These are phyloP conservation scores for Paralvinella palmiformis DNA, from an alignment of 1,140 invertebrate genomes.

Conservation along the genomic window DNA sequence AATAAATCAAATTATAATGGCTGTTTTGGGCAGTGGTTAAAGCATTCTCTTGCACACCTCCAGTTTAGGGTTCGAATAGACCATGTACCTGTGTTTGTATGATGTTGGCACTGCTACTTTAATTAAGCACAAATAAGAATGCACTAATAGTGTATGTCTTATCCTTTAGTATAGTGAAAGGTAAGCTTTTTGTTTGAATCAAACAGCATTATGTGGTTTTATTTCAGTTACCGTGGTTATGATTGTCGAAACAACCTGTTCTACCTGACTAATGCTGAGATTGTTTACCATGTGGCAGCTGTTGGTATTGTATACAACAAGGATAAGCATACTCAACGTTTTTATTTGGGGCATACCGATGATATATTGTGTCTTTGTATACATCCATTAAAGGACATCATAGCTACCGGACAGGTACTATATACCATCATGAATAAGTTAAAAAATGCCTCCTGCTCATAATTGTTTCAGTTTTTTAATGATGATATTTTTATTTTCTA, in stretches of 20 bases:
- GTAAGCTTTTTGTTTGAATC: background rate
- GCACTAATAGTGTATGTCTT: too few relatives aligned
- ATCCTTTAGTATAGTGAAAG: too few relatives aligned
- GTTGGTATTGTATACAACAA: conserved; percentile 44
- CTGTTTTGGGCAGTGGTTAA: too few relatives aligned
- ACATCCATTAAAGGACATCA: conserved; percentile 46
- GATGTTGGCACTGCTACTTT: too few relatives aligned
- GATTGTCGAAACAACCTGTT: conserved; percentile 51
- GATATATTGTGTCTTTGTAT: conserved; percentile 49
- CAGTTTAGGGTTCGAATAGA: too few relatives aligned
- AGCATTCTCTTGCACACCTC: too few relatives aligned
- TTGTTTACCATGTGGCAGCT: conserved; percentile 51
- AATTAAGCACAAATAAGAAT: too few relatives aligned
- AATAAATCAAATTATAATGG: too few relatives aligned
- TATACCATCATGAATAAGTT: too few relatives aligned
- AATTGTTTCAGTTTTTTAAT: too few relatives aligned
- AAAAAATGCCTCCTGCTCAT: too few relatives aligned
- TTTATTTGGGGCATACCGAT: conserved; percentile 49
- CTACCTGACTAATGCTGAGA: conserved; percentile 44
- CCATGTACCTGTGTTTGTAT: too few relatives aligned
- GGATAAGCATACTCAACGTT: conserved; percentile 42
- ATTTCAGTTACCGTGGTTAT: conserved; percentile 49
- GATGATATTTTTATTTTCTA: background rate
- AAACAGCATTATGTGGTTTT: background rate
- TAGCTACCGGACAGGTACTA: conserved; percentile 51